phyloP scores from a whole-genome alignment of 2,888 invertebrate genomes.

The Exocentrus adspersus region DNA sequence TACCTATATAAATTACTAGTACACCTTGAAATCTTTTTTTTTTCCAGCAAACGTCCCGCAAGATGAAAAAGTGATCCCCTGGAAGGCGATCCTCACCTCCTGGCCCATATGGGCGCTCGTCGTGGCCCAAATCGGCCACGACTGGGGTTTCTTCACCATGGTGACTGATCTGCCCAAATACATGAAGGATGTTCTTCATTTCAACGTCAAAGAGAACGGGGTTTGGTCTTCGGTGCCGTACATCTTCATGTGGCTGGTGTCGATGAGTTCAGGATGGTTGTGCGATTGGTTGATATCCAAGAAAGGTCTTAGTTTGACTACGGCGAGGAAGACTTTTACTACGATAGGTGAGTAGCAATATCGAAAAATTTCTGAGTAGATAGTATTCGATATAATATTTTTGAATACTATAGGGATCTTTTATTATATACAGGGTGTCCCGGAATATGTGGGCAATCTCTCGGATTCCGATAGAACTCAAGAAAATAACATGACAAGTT shows the following conservation, averaged over 20 bases:
- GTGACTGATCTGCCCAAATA: conserved; percentile 74
- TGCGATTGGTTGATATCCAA: conserved; percentile 73
- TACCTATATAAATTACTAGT: conserved; percentile 11
- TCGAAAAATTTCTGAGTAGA: too few relatives aligned
- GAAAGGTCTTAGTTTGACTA: conserved; percentile 66
- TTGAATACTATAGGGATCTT: too few relatives aligned
- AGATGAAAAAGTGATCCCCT: conserved; percentile 31
- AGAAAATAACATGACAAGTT: too few relatives aligned
- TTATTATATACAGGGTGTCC: too few relatives aligned
- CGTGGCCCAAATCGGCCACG: conserved; percentile 73
- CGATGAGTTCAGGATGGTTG: conserved; percentile 69
- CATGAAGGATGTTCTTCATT: conserved; percentile 71
- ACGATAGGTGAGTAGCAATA: conserved; percentile 12
- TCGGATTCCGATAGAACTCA: too few relatives aligned
- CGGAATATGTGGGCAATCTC: too few relatives aligned
- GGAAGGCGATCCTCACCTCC: conserved; percentile 35
- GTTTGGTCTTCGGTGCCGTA: conserved; percentile 71
- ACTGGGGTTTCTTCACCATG: conserved; percentile 74
- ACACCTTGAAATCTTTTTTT: not conserved
- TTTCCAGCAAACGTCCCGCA: conserved; percentile 2
- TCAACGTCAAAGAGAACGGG: conserved; percentile 70
- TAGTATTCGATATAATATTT: too few relatives aligned
- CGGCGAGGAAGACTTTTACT: conserved; percentile 64
- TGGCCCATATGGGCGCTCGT: conserved; percentile 62
- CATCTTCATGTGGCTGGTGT: conserved; percentile 70